These are phyloP conservation scores for Melitaea cinxia DNA, from an alignment of 1,140 invertebrate species.

Conservation along the genomic window DNA sequence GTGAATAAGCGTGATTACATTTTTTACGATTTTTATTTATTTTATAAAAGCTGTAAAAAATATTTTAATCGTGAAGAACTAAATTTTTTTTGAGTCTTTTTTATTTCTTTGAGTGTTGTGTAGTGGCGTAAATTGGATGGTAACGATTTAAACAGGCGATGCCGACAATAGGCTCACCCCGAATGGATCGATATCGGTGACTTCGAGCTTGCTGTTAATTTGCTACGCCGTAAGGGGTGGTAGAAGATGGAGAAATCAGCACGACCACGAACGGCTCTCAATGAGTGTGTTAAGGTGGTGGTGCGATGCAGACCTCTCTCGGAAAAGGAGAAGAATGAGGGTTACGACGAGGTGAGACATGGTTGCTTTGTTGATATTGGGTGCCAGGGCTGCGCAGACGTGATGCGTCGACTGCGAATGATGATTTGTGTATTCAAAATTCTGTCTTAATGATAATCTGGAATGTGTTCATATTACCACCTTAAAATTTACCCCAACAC, in stretches of 20 bases:
- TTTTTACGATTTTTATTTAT: slow-evolving; percentile 77
- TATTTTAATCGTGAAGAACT: slow-evolving; percentile 52
- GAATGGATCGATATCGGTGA: slow-evolving; percentile 79
- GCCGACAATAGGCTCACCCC: slow-evolving; percentile 62
- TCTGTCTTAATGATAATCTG: not conserved
- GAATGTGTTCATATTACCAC: not conserved
- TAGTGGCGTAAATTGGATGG: slow-evolving; percentile 34
- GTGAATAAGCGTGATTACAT: slow-evolving; percentile 45
- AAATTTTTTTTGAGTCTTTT: slow-evolving; percentile 29
- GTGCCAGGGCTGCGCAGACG: slow-evolving; percentile 56
- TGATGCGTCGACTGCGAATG: slow-evolving; percentile 50
- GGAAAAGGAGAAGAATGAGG: slow-evolving; percentile 89
- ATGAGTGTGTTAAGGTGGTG: slow-evolving; percentile 93
- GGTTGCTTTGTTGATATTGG: slow-evolving; percentile 54
- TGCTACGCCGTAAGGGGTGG: slow-evolving; percentile 52
- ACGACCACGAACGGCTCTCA: slow-evolving; percentile 79
- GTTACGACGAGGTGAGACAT: slow-evolving; percentile 84
- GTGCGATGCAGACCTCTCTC: slow-evolving; percentile 95
- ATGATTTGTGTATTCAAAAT: not conserved
- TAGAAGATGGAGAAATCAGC: slow-evolving; percentile 76
- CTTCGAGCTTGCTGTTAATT: slow-evolving; percentile 62
- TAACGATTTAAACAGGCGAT: slow-evolving; percentile 63
- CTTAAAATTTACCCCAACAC: not conserved
- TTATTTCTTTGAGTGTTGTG: slow-evolving; percentile 40
- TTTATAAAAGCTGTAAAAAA: slow-evolving; percentile 59